A percentile compares a stretch with the other conserved stretches of the same genome.
phyloP scores from a whole-genome alignment of 1,140 invertebrate species.

The Aradophagus sp. region DNA sequence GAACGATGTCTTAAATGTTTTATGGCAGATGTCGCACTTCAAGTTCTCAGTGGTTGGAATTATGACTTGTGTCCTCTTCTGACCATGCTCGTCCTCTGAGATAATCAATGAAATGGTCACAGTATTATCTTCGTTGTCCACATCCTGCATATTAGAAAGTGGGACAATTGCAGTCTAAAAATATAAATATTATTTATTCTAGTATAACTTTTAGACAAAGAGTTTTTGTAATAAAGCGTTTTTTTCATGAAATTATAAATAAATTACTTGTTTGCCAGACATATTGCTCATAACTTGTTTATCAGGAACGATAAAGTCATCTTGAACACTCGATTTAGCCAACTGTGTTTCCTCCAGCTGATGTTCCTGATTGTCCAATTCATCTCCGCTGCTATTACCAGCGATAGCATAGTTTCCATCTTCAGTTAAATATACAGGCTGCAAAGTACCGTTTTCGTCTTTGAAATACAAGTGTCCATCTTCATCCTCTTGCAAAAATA shows the following conservation, averaged over 20 bases:
- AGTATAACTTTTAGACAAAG: too few relatives aligned
- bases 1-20: constrained; percentile 70
- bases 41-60: constrained; percentile 71
- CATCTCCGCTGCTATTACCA: constrained; percentile 60
- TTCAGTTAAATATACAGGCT: constrained; percentile 71
- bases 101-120: constrained; percentile 73
- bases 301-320: constrained; percentile 61
- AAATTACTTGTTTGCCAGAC: constrained; percentile 61
- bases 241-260: too few relatives aligned
- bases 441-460: constrained; percentile 68
- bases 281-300: constrained; percentile 51
- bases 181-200: constrained; percentile 7
- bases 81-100: constrained; percentile 72
- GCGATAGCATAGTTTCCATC: constrained; percentile 73
- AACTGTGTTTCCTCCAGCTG: constrained; percentile 51
- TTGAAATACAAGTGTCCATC: constrained; percentile 73
- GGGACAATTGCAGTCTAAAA: constrained; percentile 23
- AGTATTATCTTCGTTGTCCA: constrained; percentile 71
- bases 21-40: constrained; percentile 72
- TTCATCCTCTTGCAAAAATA: constrained; percentile 72
- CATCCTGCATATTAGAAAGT: constrained; percentile 48
- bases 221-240: background rate
- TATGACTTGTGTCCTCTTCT: constrained; percentile 73
- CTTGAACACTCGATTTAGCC: constrained; percentile 57
- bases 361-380: constrained; percentile 61